Conservation (phyloP, 2,888 invertebrate genomes). For the Archips xylosteana region DNA sequence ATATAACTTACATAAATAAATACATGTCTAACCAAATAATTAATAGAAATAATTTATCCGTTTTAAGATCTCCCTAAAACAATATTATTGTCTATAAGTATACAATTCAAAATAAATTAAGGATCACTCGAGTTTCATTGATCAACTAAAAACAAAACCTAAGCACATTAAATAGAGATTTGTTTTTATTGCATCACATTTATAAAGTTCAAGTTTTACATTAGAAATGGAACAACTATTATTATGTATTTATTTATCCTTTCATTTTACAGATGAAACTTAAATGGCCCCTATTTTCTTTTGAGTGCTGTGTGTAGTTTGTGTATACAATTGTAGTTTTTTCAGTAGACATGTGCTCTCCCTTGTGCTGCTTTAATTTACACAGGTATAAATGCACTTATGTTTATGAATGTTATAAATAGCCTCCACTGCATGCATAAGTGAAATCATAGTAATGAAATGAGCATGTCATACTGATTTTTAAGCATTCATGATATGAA, state of each 20-base stretch:
- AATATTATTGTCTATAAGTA: constrained; percentile 37
- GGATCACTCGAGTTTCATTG: too few species aligned
- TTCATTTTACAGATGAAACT: too few species aligned
- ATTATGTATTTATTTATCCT: too few species aligned
- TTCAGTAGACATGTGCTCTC: constrained; percentile 17
- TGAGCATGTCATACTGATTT: neutral
- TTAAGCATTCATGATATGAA: neutral
- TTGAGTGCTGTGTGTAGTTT: neutral
- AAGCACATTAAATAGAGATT: too few species aligned
- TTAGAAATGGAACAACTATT: too few species aligned
- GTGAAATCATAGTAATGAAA: neutral
- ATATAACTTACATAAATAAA: constrained; percentile 45
- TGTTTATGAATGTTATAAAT: neutral
- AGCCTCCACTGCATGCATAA: constrained; percentile 3
- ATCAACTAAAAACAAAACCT: too few species aligned
- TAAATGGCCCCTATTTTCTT: too few species aligned
- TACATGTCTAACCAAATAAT: constrained; percentile 33
- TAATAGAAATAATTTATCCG: constrained; percentile 15
- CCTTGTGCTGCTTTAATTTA: constrained; percentile 32
- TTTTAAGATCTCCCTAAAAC: constrained; percentile 22
- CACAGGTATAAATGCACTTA: constrained; percentile 38
- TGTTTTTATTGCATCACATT: too few species aligned
- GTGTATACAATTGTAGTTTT: constrained; percentile 32
- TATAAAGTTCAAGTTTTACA: too few species aligned
- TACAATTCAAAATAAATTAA: too few species aligned